A percentile compares a stretch with the other conserved stretches of the same genome.
phyloP scores from a whole-genome alignment of 2,113 vertebrate species.

The Carlito syrichta region DNA sequence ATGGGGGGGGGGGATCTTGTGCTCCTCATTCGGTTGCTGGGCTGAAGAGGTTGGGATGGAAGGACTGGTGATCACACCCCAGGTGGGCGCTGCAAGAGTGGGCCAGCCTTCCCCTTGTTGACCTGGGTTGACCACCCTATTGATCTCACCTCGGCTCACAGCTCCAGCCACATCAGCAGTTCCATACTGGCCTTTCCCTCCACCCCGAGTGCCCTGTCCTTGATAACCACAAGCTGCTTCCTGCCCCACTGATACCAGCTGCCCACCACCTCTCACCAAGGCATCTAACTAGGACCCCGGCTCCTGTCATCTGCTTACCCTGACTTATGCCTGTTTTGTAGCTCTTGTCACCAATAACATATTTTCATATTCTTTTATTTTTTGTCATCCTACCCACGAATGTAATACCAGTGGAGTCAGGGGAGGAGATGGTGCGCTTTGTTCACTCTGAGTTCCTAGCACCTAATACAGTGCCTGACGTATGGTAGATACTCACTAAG shows the following conservation, averaged over 20 bases:
- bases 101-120: background rate
- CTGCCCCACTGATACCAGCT: background rate
- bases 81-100: rapidly evolving
- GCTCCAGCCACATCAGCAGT: rapidly evolving
- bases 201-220: rapidly evolving
- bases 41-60: background rate
- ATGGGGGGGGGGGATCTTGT: background rate
- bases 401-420: rapidly evolving
- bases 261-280: background rate
- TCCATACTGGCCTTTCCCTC: background rate
- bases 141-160: too few species aligned
- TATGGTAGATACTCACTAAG: background rate
- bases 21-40: background rate
- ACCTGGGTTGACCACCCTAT: background rate
- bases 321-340: background rate
- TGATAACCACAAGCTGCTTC: rapidly evolving
- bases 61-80: too few species aligned
- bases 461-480: background rate
- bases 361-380: background rate
- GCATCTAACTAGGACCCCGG: rapidly evolving
- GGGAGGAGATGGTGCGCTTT: background rate
- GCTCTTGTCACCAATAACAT: rapidly evolving
- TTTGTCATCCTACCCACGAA: background rate
- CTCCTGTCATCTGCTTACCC: too few species aligned
- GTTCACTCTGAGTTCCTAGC: background rate